phyloP scores from a whole-genome alignment of 2,113 vertebrate species.

The Psilopsiagon aymara region DNA sequence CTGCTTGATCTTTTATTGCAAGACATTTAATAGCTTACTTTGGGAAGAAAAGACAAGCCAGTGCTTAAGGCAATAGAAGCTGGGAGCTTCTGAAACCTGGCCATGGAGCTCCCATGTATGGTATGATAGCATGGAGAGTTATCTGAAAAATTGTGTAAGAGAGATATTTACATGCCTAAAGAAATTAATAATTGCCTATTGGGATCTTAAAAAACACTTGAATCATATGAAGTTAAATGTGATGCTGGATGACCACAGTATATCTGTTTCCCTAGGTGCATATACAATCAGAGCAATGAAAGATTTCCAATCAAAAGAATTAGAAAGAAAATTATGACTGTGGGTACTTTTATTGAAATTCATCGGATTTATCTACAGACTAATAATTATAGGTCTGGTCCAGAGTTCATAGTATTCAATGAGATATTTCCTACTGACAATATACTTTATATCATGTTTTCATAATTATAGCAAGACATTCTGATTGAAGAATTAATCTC shows the following conservation, averaged over 20 bases:
- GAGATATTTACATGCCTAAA: background rate
- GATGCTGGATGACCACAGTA: background rate
- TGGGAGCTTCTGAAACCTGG: background rate
- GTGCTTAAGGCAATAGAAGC: background rate
- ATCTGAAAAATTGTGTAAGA: background rate
- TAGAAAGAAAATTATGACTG: background rate
- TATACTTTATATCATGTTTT: conserved; percentile 9
- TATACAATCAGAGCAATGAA: background rate
- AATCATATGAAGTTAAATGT: background rate
- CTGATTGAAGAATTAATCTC: background rate
- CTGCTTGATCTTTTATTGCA: background rate
- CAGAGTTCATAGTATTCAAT: conserved; percentile 32
- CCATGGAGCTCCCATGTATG: background rate
- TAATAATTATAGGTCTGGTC: conserved; percentile 17
- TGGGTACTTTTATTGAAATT: background rate
- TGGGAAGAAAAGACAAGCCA: background rate
- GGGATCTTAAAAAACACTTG: background rate
- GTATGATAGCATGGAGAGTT: background rate
- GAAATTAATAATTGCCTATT: background rate
- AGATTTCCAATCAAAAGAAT: conserved; percentile 9
- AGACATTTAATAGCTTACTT: background rate
- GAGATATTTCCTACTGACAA: background rate
- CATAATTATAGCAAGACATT: background rate
- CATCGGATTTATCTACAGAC: background rate
- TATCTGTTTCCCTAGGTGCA: background rate